Evolutionary conservation across 2,113 vertebrate species (phyloP).

Genomic region (Physeter macrocephalus): DNA sequence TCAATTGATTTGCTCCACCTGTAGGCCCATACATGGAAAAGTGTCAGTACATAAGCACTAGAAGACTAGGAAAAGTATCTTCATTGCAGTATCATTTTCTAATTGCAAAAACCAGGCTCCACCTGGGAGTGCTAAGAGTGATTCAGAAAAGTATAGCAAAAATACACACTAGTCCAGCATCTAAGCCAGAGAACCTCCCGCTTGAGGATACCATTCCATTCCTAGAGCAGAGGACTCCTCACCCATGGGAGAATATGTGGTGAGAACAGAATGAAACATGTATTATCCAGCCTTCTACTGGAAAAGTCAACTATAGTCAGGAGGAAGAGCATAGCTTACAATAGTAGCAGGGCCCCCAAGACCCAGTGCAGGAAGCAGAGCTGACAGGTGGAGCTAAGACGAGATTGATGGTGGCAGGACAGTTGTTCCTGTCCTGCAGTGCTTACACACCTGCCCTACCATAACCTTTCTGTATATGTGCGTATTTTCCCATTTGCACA

Average conservation of each 20-base stretch:
- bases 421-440: rapidly evolving
- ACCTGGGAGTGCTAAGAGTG: no score
- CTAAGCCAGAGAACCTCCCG: not conserved
- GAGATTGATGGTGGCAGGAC: not conserved
- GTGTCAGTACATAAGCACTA: rapidly evolving
- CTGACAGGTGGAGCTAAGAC: no score
- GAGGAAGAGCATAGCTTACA: rapidly evolving
- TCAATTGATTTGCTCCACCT: not conserved
- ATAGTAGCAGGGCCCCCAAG: not conserved
- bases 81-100: not conserved
- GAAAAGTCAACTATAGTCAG: rapidly evolving
- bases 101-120: not conserved
- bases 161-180: not conserved
- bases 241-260: not conserved
- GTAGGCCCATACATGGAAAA: not conserved
- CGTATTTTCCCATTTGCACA: rapidly evolving
- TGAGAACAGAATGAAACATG: not conserved
- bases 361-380: not conserved
- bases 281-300: no score
- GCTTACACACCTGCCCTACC: rapidly evolving
- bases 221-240: not conserved
- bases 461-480: not conserved
- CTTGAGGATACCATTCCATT: not conserved
- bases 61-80: not conserved
- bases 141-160: no score